Base-by-base conservation (phyloP, 1,140 invertebrate species). In the Carcinoscorpius rotundicauda region DNA sequence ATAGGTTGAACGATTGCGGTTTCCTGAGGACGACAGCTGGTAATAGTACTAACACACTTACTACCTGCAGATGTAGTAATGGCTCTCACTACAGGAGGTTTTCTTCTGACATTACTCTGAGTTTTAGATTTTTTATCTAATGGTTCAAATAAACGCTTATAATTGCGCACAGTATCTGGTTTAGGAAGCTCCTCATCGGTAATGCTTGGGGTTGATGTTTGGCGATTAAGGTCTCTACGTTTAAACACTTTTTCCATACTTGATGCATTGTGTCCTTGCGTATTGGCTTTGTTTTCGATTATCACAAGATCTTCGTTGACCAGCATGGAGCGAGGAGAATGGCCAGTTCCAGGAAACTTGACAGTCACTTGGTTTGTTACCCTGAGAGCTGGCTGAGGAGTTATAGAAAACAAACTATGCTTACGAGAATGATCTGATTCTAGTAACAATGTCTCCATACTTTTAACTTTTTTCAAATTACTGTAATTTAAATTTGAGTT, bases 81-180 rank as follows among this genome's bases (percentile, higher is more conserved):
- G 6, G 82, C 57, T 8, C 64, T 48, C 4, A 64, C 9, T n/a
- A 64, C 64, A 48, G 64, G 64, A 6, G 64, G 64, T 52, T 64
- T 64, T 50, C 64, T 9, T 9, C 56, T 57, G 56, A 2, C 29
- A 29, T 29, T 29, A 29, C 29, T 29, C 29, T 29, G 29, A 29
- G 29, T 29, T 29, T 29, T 29, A 29, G 29, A 29, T 29, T 29
- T 29, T 29, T 29, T 29, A 29, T 29, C 29, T 29, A 29, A 29
- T 29, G 65, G 81, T 75, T 93, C 90, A 76, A 93, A 93, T 72
- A 91, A 86, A 71, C 86, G 83, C 68, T 90, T 82, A 1, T 87
- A 86, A 58, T 88, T 87, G 72, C 88, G 89, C 53, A 93, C 89
- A 59, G 90, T 82, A 81, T 92, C 89, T 2, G 86, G 85, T 4